Percentiles rank a stretch among this genome's conserved stretches.
phyloP scores from a whole-genome alignment of 1,140 invertebrate genomes.

The Dendroctonus ponderosae region DNA sequence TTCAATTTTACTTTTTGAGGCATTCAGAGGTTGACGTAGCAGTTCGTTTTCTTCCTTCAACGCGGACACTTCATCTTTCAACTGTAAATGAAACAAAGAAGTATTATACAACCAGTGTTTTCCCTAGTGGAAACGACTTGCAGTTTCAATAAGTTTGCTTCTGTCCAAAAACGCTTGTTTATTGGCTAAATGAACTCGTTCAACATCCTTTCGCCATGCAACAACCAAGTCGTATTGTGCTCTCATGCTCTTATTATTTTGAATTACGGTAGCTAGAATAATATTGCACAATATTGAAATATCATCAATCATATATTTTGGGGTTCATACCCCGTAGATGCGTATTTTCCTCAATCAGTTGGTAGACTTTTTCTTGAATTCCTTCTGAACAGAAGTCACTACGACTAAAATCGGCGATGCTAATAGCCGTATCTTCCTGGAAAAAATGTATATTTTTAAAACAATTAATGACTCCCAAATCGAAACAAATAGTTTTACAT shows the following conservation, averaged over 20 bases:
- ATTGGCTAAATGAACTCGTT: slow-evolving; percentile 52
- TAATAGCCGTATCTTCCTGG: too few relatives aligned
- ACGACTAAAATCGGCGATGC: too few relatives aligned
- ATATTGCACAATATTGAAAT: not conserved
- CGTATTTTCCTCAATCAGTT: slow-evolving; percentile 34
- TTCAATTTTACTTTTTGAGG: not conserved
- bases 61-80: slow-evolving; percentile 28
- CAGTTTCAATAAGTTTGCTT: slow-evolving; percentile 49
- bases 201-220: slow-evolving; percentile 55
- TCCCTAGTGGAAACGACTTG: slow-evolving; percentile 14
- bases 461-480: too few relatives aligned
- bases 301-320: slow-evolving; percentile 3
- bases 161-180: slow-evolving; percentile 57
- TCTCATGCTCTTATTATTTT: slow-evolving; percentile 58
- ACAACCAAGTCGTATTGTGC: slow-evolving; percentile 54
- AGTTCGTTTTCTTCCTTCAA: slow-evolving; percentile 19
- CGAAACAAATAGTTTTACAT: too few relatives aligned
- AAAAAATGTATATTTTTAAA: too few relatives aligned
- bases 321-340: slow-evolving; percentile 28
- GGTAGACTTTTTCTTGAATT: slow-evolving; percentile 31
- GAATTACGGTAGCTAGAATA: slow-evolving; percentile 52
- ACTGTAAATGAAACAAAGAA: not conserved
- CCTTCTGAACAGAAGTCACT: slow-evolving; percentile 26
- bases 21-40: not conserved
- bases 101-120: not conserved